phyloP scores from a whole-genome alignment of 2,113 vertebrate species.

The Chamaea fasciata region DNA sequence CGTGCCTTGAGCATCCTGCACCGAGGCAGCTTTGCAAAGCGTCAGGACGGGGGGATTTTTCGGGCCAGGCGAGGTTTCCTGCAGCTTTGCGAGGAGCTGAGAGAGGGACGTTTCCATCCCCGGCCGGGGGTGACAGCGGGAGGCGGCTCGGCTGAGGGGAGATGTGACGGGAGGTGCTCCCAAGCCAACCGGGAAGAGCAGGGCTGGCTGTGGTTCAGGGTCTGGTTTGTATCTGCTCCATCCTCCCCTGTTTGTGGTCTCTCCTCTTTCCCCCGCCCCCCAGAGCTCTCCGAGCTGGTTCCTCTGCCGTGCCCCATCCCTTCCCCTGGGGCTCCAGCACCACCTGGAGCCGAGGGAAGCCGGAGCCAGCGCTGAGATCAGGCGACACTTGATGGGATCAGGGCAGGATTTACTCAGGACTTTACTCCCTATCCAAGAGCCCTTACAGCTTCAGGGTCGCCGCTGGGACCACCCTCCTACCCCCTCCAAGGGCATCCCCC shows the following conservation, averaged over 20 bases:
- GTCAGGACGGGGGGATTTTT: too few species aligned
- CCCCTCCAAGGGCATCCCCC: background rate
- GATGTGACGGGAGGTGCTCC: fast-evolving
- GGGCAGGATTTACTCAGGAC: background rate
- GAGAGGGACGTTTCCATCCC: background rate
- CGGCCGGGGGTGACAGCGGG: background rate
- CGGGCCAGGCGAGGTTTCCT: background rate
- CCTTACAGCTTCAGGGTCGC: fast-evolving
- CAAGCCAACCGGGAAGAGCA: fast-evolving
- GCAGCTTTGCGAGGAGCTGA: background rate
- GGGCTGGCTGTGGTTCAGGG: background rate
- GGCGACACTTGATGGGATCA: fast-evolving
- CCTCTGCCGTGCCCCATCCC: background rate
- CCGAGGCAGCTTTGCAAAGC: background rate
- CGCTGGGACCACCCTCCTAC: background rate
- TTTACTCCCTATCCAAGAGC: background rate
- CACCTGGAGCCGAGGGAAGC: fast-evolving
- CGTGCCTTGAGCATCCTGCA: background rate
- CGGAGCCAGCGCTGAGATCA: fast-evolving
- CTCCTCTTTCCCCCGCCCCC: background rate
- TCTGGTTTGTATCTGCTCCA: background rate
- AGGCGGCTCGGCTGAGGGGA: background rate
- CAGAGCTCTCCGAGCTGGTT: background rate
- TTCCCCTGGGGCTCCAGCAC: background rate
- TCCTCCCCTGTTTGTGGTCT: fast-evolving